phyloP scores from a whole-genome alignment of 2,888 invertebrate genomes.

The Diadegma fenestrale region DNA sequence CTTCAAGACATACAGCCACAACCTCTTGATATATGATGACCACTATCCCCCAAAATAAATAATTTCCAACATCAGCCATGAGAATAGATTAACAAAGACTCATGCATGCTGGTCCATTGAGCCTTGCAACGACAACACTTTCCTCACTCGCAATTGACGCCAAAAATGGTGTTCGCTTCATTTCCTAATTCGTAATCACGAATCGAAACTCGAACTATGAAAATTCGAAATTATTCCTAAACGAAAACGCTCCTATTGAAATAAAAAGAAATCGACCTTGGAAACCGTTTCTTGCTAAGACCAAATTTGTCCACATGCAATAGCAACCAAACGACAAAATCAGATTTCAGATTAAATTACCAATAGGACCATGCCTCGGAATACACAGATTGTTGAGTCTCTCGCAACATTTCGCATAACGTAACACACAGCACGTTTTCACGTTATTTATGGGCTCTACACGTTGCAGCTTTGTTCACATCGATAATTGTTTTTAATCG shows the following conservation, averaged over 20 bases:
- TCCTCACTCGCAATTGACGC: too few species aligned
- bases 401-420: background rate
- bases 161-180: too few species aligned
- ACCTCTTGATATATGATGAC: background rate
- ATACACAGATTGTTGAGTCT: slow-evolving; percentile 11
- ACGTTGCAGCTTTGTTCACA: slow-evolving; percentile 4
- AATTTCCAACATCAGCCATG: background rate
- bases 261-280: background rate
- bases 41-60: background rate
- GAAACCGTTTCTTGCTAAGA: background rate
- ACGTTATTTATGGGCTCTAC: slow-evolving; percentile 20
- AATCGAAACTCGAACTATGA: too few species aligned
- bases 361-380: background rate
- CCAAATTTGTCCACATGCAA: background rate
- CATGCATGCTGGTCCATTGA: background rate
- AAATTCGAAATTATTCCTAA: background rate
- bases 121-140: too few species aligned
- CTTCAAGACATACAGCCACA: slow-evolving; percentile 16
- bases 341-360: background rate
- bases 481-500: slow-evolving; percentile 40
- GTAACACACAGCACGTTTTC: background rate
- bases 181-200: too few species aligned
- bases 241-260: background rate
- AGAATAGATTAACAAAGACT: background rate
- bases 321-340: background rate